A percentile compares a stretch with the other conserved stretches of the same genome.
phyloP scores from a whole-genome alignment of 2,797 vertebrate species.

The Rhinatrema bivittatum region DNA sequence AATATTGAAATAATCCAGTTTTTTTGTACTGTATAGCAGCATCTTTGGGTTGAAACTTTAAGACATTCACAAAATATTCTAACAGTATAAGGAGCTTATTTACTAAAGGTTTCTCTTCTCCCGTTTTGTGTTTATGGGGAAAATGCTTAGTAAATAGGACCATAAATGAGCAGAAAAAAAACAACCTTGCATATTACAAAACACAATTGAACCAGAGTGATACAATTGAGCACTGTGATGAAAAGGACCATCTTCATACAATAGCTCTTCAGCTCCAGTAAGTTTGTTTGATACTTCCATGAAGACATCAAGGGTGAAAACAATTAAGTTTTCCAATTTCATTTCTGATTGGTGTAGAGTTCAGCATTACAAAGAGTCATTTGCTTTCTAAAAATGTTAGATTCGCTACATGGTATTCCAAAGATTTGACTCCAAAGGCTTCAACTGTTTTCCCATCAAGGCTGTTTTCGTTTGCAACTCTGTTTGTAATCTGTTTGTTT shows the following conservation, averaged over 20 bases:
- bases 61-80: conserved; percentile 45
- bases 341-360: too few species aligned
- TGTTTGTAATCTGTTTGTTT: conserved; percentile 59
- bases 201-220: conserved; percentile 20
- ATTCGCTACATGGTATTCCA: conserved; percentile 73
- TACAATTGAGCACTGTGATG: conserved; percentile 2
- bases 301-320: too few species aligned
- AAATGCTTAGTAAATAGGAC: too few species aligned
- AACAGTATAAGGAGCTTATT: too few species aligned
- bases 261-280: background rate
- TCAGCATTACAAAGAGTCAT: conserved; percentile 29
- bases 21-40: conserved; percentile 35
- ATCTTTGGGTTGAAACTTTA: conserved; percentile 63
- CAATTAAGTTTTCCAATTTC: too few species aligned
- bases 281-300: too few species aligned
- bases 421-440: conserved; percentile 64
- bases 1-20: conserved; percentile 19
- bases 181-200: conserved; percentile 37
- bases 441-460: conserved; percentile 66
- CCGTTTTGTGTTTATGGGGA: too few species aligned
- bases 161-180: conserved; percentile 16
- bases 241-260: background rate
- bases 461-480: conserved; percentile 56
- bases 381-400: conserved; percentile 82
- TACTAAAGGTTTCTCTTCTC: too few species aligned